Conservation (phyloP, 2,888 invertebrate genomes). For the Dromius quadrimaculatus region DNA sequence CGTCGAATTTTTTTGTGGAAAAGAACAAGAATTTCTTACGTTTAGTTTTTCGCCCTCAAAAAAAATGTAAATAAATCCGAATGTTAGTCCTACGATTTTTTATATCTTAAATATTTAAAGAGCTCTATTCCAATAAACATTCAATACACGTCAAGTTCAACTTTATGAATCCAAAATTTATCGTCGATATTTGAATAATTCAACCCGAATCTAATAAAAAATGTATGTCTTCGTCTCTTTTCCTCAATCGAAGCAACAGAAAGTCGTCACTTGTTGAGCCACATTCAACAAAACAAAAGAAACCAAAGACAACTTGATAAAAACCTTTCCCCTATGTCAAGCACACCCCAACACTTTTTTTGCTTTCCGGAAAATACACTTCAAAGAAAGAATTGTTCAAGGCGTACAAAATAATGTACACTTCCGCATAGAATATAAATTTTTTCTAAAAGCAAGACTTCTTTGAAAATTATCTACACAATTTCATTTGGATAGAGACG, state of each 20-base stretch:
- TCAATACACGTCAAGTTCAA: too few relatives aligned
- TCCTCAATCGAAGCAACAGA: conserved; percentile 6
- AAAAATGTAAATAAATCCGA: too few relatives aligned
- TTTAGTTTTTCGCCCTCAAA: too few relatives aligned
- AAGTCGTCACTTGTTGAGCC: conserved; percentile 33
- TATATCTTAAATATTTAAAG: too few relatives aligned
- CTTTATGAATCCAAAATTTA: neutral
- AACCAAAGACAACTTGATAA: conserved; percentile 19
- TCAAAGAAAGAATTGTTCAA: neutral
- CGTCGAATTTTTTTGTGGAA: too few relatives aligned
- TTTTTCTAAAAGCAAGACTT: neutral
- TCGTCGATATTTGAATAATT: conserved; percentile 15
- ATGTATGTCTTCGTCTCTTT: conserved; percentile 18
- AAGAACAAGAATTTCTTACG: too few relatives aligned
- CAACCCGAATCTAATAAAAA: conserved; percentile 18
- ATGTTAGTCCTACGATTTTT: too few relatives aligned
- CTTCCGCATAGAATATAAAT: too few relatives aligned
- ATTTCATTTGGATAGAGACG: neutral
- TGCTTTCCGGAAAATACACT: conserved; percentile 4
- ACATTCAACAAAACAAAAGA: conserved; percentile 30
- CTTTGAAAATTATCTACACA: neutral
- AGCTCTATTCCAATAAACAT: too few relatives aligned
- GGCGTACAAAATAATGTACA: neutral
- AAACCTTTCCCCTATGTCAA: conserved; percentile 14
- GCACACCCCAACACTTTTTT: conserved; percentile 18